Conservation (phyloP, 2,113 vertebrate genomes). For the Otis tarda region DNA sequence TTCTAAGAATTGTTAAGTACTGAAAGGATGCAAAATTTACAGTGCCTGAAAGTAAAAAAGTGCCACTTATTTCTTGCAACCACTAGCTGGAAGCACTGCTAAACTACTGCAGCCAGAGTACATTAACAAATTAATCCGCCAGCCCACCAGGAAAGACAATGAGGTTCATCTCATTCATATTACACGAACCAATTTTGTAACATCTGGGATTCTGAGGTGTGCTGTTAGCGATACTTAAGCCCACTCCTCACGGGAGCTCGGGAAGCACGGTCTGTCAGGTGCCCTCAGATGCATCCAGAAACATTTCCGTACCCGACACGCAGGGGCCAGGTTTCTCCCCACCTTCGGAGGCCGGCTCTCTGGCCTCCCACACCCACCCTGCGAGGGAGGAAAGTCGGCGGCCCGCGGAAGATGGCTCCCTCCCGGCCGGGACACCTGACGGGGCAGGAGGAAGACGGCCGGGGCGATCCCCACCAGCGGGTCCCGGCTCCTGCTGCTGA, state of each 20-base stretch:
- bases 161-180: accelerated
- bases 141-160: not conserved
- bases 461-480: not conserved
- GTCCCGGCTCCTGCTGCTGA: not conserved
- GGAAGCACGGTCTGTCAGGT: accelerated
- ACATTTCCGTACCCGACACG: accelerated
- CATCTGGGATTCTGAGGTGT: accelerated
- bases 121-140: not conserved
- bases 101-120: not conserved
- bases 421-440: not conserved
- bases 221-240: accelerated
- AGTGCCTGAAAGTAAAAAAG: accelerated
- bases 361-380: accelerated
- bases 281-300: accelerated
- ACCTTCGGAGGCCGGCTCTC: no score
- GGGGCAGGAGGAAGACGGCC: no score
- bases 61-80: not conserved
- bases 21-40: not conserved
- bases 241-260: accelerated
- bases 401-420: not conserved
- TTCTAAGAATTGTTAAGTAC: not conserved
- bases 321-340: accelerated
- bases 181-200: accelerated
- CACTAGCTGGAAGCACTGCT: not conserved
- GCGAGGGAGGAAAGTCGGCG: no score